phyloP scores from a whole-genome alignment of 2,113 vertebrate species.

The Plecotus auritus region DNA sequence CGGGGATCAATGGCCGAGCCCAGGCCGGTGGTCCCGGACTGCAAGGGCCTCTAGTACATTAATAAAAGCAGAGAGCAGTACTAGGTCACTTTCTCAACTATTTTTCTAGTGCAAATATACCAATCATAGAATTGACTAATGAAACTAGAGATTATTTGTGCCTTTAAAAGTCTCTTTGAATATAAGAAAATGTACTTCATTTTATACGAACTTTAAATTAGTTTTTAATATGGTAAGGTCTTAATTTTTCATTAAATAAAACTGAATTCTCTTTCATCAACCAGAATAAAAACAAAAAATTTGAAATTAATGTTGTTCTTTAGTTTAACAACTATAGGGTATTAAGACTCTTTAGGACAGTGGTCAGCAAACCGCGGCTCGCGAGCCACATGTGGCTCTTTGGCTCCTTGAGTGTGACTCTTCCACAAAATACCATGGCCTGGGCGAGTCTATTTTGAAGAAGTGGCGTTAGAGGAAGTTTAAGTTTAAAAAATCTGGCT shows the following conservation, averaged over 20 bases:
- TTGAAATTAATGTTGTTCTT: neutral
- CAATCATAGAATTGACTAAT: neutral
- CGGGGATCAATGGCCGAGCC: too few species aligned
- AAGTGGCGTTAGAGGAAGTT: too few species aligned
- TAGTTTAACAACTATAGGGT: neutral
- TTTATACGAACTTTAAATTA: neutral
- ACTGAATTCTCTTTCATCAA: neutral
- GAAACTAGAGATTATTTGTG: neutral
- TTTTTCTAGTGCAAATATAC: neutral
- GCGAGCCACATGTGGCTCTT: too few species aligned
- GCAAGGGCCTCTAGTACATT: neutral
- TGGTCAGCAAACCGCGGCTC: too few species aligned
- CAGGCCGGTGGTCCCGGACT: too few species aligned
- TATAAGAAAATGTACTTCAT: neutral
- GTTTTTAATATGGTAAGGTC: neutral
- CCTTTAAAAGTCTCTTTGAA: neutral
- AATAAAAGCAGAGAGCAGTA: neutral
- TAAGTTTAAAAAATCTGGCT: too few species aligned
- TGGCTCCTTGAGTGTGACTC: too few species aligned
- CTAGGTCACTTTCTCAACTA: neutral
- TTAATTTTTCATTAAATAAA: neutral
- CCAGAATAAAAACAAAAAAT: neutral
- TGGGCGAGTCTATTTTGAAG: too few species aligned
- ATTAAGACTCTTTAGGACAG: neutral
- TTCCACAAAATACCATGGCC: too few species aligned